Evolutionary conservation across 2,113 vertebrate species (phyloP), one percentile per base, ranked within the genome.

Genomic region (Otis tarda): DNA sequence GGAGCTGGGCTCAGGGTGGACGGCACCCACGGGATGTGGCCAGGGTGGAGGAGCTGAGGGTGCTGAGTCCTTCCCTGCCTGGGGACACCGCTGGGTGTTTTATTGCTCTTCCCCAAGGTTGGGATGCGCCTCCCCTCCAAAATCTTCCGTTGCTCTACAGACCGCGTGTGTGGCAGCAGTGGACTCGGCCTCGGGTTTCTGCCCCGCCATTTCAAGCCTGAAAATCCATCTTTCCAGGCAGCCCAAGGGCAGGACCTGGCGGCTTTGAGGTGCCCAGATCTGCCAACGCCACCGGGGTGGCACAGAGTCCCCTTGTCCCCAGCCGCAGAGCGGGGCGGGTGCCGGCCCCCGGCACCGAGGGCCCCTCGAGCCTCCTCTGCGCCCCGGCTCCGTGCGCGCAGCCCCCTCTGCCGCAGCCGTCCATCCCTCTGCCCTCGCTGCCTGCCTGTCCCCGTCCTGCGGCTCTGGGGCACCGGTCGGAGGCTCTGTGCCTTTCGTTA

Each of bases 141-240:
- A 24, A 68, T 19, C 53, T 86, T 18, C 13, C 37, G 7, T 1
- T 56, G 64, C 25, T 27, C 30, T 52, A 4, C 28, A 11, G 22
- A 21, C 31, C 37, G 22, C 11, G 6, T 0, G 1, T 50, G 47
- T 41, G n/a, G 47, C 24, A 80, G 47, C 18, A 0, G 0, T 13
- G 16, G 16, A 14, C 49, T 21, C 71, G 47, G 21, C 39, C 27
- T 31, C 37, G 14, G 56, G 19, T 68, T 86, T 25, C 79, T 70
- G 12, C 12, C 10, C 52, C 19, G 19, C 28, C 7, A 4, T 73
- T 60, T 92, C 41, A 49, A 81, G 23, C 45, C 35, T 67, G 60
- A 82, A 90, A 94, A 85, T 82, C 27, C 22, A 7, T 57, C 56
- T 82, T 87, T 49, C 30, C 45, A 23, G 74, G 60, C 12, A 77